Evolutionary conservation across 2,797 vertebrate genomes (phyloP), one percentile per base, ranked within the genome.

Genomic region (Erethizon dorsatum): DNA sequence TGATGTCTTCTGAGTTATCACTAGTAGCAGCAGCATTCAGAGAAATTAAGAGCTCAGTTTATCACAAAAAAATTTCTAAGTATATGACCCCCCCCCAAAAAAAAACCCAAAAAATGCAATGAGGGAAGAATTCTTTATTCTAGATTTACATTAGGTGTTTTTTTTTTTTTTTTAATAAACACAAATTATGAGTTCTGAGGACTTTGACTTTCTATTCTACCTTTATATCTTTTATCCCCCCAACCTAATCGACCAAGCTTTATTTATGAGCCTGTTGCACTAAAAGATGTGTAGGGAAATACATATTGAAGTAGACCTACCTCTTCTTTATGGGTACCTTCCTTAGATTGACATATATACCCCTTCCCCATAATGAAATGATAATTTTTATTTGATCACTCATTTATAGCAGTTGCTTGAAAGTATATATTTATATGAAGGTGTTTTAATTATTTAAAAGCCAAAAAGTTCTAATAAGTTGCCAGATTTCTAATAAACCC

Each of bases 331-430:
- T 97, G 94, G 91, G 41, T 69, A 67, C 47, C 61, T 56, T 95
- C 24, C 33, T 78, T 65, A 96, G 73, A 94, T 54, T 93, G 75
- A 85, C n/a, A 95, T 92, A 91, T 65, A 88, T 33, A 65, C 65
- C 73, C 69, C 86, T 67, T 96, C 83, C 79, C 57, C 28, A 96
- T 98, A 98, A 98, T 98, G 97, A 97, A 98, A 98, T 98, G 97
- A 97, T 97, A 98, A 96, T 98, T 98, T 97, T 98, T 98, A 99
- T 99, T 99, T 99, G 99, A 99, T 99, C 99, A 99, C 99, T 99
- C 99, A 99, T 99, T 99, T 99, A 99, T 98, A 99, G 99, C 99
- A 99, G 99, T 99, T 99, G 97, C 97, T 98, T 98, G 98, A 98
- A 98, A 98, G 98, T 98, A 97, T 98, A 96, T 97, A 98, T 98